These are phyloP conservation scores for Lemur catta DNA, from an alignment of 2,797 vertebrate species.

Conservation along the genomic window DNA sequence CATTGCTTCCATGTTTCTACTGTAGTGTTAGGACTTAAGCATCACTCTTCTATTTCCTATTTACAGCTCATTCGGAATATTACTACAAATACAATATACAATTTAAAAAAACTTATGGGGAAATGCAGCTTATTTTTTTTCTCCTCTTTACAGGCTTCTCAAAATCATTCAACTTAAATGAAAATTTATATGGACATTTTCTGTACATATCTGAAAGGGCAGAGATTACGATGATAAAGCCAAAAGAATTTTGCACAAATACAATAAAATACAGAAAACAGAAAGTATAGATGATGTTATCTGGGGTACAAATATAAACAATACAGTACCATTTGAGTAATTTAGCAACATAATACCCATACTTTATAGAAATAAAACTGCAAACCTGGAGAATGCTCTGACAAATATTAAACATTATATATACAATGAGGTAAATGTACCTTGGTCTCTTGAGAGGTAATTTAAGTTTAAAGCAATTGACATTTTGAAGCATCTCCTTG, in stretches of 20 bases:
- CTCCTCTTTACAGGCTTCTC: constrained; percentile 81
- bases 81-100: constrained; percentile 92
- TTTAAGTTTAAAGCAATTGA: constrained; percentile 87
- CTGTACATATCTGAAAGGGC: constrained; percentile 86
- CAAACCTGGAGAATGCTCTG: constrained; percentile 87
- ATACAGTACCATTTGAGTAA: constrained; percentile 87
- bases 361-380: constrained; percentile 91
- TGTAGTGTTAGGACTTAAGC: constrained; percentile 85
- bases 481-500: constrained; percentile 79
- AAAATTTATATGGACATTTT: constrained; percentile 87
- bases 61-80: constrained; percentile 86
- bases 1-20: constrained; percentile 83
- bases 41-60: constrained; percentile 83
- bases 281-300: constrained; percentile 80
- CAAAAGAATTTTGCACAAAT: constrained; percentile 86
- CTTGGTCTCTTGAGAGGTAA: constrained; percentile 97
- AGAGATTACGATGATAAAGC: constrained; percentile 87
- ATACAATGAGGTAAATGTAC: constrained; percentile 98
- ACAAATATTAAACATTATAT: constrained; percentile 92
- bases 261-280: constrained; percentile 86
- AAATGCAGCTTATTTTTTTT: constrained; percentile 81
- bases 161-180: constrained; percentile 75
- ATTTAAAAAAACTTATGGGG: constrained; percentile 87
- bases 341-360: constrained; percentile 83
- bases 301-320: constrained; percentile 83